A percentile compares a stretch with the other conserved stretches of the same genome.
phyloP scores from a whole-genome alignment of 2,797 vertebrate genomes.

The Channallabes apus region DNA sequence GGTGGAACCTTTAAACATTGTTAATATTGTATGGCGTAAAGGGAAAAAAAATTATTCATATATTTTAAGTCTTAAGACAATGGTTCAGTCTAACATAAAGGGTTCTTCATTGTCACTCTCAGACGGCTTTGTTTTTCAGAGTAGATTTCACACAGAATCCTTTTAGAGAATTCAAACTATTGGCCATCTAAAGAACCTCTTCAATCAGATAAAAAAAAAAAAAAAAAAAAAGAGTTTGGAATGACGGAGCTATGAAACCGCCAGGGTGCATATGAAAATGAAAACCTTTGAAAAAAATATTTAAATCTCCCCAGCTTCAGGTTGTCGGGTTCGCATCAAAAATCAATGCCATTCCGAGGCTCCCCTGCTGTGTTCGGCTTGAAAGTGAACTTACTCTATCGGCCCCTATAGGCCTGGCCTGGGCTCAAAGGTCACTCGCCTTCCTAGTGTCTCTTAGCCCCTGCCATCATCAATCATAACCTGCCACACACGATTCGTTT shows the following conservation, averaged over 20 bases:
- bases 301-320: slow-evolving; percentile 34
- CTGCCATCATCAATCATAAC: slow-evolving; percentile 66
- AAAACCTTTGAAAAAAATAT: slow-evolving; percentile 34
- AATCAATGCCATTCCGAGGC: slow-evolving; percentile 35
- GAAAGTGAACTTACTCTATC: slow-evolving; percentile 60
- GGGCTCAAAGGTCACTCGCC: slow-evolving; percentile 59
- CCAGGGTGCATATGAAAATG: slow-evolving; percentile 39
- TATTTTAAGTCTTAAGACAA: background rate
- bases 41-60: background rate
- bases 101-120: background rate
- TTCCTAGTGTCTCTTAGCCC: slow-evolving; percentile 56
- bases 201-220: background rate
- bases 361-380: slow-evolving; percentile 48
- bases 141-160: background rate
- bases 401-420: slow-evolving; percentile 54
- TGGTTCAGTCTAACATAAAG: background rate
- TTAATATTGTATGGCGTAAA: background rate
- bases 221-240: background rate
- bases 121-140: background rate
- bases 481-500: slow-evolving; percentile 58
- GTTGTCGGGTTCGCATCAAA: slow-evolving; percentile 47
- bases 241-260: slow-evolving; percentile 20
- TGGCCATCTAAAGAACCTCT: background rate
- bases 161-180: background rate
- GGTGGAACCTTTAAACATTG: background rate